Conservation (phyloP, 2,888 invertebrate species). For the Merodon equestris region DNA sequence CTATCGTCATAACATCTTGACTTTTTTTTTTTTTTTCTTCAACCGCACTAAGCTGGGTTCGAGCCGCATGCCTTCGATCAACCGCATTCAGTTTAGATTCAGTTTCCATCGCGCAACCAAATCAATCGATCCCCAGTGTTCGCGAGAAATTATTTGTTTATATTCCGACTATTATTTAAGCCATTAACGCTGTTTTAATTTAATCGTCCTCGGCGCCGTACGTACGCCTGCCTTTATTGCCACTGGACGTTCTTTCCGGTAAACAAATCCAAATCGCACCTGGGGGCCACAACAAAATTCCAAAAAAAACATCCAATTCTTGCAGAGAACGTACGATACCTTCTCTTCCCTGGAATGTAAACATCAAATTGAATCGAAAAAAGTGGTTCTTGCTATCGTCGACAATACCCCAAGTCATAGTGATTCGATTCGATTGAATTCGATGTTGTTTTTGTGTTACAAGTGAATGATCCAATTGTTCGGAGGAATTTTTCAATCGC, state of each 20-base stretch:
- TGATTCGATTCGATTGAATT: slow-evolving; percentile 35
- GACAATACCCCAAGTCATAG: slow-evolving; percentile 19
- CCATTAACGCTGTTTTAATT: slow-evolving; percentile 10
- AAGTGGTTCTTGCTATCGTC: slow-evolving; percentile 11
- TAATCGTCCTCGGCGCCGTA: slow-evolving; percentile 46
- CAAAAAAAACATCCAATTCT: slow-evolving; percentile 19
- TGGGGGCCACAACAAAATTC: slow-evolving; percentile 37
- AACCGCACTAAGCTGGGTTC: slow-evolving; percentile 59
- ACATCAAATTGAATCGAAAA: slow-evolving; percentile 24
- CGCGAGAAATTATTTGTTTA: slow-evolving; percentile 47
- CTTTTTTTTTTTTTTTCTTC: slow-evolving; percentile 47
- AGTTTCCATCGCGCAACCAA: slow-evolving; percentile 53
- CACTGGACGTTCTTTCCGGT: slow-evolving; percentile 22
- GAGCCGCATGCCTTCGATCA: slow-evolving; percentile 52
- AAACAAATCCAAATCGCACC: slow-evolving; percentile 35
- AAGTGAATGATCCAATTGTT: slow-evolving; percentile 29
- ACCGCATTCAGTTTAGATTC: slow-evolving; percentile 58
- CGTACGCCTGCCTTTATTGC: slow-evolving; percentile 13
- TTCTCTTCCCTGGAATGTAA: slow-evolving; percentile 5
- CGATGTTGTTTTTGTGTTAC: neutral
- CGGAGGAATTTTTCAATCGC: slow-evolving; percentile 13
- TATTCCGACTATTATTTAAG: too few species aligned
- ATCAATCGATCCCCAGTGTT: slow-evolving; percentile 25
- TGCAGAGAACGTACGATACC: neutral
- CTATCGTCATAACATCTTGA: slow-evolving; percentile 60